Percentiles rank a stretch among this genome's conserved stretches.
Evolutionary conservation across 2,113 vertebrate species (phyloP).

Genomic region (Thamnophis sirtalis): DNA sequence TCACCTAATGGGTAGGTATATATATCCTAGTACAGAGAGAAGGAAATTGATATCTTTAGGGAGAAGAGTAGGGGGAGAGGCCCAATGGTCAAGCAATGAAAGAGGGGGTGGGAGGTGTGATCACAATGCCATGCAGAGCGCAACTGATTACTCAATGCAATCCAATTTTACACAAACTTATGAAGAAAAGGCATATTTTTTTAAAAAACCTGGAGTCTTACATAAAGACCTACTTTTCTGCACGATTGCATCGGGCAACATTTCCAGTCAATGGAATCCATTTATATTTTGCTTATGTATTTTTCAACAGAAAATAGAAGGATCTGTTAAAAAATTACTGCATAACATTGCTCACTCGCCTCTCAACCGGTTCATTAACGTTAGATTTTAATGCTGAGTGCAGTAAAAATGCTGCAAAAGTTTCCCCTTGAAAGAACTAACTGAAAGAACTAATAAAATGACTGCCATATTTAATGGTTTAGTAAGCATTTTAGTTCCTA

Average conservation of each 20-base stretch:
- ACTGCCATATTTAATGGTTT: not conserved
- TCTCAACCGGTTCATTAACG: not conserved
- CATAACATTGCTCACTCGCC: not conserved
- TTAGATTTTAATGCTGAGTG: not conserved
- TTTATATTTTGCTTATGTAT: not conserved
- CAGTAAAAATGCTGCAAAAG: not conserved
- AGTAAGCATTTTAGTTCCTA: not conserved
- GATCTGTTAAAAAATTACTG: not conserved
- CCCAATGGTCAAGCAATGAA: not conserved
- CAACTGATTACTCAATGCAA: not conserved
- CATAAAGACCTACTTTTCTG: not conserved
- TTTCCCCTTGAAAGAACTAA: not conserved
- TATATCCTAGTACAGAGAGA: constrained; percentile 5
- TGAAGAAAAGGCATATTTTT: not conserved
- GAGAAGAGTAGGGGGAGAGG: not conserved
- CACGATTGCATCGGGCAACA: not conserved
- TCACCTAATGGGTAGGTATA: constrained; percentile 6
- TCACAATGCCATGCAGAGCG: not conserved
- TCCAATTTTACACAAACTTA: not conserved
- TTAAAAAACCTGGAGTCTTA: not conserved
- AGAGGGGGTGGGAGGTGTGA: not conserved
- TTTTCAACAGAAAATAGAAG: not conserved
- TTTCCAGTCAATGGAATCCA: not conserved
- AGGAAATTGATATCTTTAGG: not conserved
- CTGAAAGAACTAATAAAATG: not conserved